phyloP scores from a whole-genome alignment of 2,113 vertebrate species.

The Nothobranchius furzeri region DNA sequence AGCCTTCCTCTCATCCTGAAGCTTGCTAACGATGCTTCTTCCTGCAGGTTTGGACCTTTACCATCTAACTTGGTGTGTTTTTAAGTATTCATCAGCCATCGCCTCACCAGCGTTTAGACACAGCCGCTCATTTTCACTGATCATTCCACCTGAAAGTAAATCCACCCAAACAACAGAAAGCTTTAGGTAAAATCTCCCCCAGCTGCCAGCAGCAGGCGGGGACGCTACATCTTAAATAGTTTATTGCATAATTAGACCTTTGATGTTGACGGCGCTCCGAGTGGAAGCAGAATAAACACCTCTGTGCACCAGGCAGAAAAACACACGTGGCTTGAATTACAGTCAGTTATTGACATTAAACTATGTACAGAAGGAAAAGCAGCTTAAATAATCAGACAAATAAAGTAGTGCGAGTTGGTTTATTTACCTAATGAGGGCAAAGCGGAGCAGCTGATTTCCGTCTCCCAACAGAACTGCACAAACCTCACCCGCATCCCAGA shows the following conservation, averaged over 20 bases:
- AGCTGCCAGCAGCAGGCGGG: constrained; percentile 29
- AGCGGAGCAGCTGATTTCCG: background rate
- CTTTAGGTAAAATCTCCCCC: constrained; percentile 26
- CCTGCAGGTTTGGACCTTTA: too few relatives aligned
- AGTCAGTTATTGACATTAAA: constrained; percentile 21
- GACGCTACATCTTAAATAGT: constrained; percentile 22
- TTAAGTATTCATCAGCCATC: background rate
- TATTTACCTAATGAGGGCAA: constrained; percentile 42
- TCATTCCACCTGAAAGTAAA: background rate
- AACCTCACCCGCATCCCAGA: too few relatives aligned
- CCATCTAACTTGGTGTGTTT: too few relatives aligned
- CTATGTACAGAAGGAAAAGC: constrained; percentile 11
- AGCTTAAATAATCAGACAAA: constrained; percentile 11
- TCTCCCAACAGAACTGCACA: too few relatives aligned
- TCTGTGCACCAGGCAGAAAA: constrained; percentile 1
- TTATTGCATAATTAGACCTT: constrained; percentile 47
- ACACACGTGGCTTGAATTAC: constrained; percentile 11
- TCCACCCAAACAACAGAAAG: constrained; percentile 21
- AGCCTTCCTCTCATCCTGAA: too few relatives aligned
- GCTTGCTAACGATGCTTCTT: too few relatives aligned
- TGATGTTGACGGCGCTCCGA: constrained; percentile 37
- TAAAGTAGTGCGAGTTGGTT: background rate
- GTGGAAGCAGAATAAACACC: constrained; percentile 21
- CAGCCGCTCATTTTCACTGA: constrained; percentile 1
- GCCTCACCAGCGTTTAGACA: background rate